Evolutionary conservation across 2,888 invertebrate species (phyloP), one percentile per base, ranked within the genome.

Genomic region (Netelia inedita): DNA sequence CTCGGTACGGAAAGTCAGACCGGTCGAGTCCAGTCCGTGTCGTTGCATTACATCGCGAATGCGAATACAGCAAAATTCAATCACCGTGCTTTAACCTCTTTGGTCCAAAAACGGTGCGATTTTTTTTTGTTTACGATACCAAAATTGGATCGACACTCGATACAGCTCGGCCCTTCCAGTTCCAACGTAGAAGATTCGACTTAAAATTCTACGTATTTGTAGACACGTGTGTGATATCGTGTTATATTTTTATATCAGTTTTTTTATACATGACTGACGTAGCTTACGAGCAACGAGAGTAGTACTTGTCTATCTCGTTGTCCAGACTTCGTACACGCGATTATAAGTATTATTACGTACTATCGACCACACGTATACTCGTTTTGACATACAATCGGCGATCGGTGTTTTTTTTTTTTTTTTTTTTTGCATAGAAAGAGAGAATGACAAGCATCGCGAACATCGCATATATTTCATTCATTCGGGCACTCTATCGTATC

Each of bases 171-270:
- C 6, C 35, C 6, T 35, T 5, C 35, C 5, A 35, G 6, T 35
- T 35, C 6, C 6, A 35, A 35, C 35, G 35, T 35, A 35, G 6
- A 0, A 35, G 35, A 35, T 35, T 35, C 5, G 35, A 35, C 6
- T 35, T 35, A 35, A 5, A 35, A 35, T 35, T 35, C 5, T 35
- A 35, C 35, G 35, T 6, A 19, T 0, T 8, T 16, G 2, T 57
- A 57, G 2, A 57, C 57, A 14, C 10, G 10, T 73, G 23, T 53
- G 85, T 84, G 81, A 82, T 84, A 86, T 82, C 83, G 82, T 86
- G 73, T 63, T 81, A 80, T 87, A 76, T 85, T 78, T 63, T 75
- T 57, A 75, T 16, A 85, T 87, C 85, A 85, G 82, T 82, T 79
- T 76, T 35, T 35, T 83, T 82, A 87, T 83, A 87, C 87, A 86